These are phyloP conservation scores for Battus philenor DNA, from an alignment of 1,140 invertebrate species.

Conservation along the genomic window DNA sequence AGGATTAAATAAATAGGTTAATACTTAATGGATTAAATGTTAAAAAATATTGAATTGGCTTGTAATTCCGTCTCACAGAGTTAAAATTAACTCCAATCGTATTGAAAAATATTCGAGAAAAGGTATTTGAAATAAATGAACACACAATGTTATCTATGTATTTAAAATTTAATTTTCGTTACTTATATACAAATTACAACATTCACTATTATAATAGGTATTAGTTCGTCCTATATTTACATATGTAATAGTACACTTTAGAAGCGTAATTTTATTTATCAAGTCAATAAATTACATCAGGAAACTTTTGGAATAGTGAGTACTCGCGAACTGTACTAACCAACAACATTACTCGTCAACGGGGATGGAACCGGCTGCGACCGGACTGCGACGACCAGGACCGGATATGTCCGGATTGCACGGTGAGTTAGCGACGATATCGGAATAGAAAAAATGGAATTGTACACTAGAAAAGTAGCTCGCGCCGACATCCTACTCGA, in stretches of 20 bases:
- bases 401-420: slow-evolving; percentile 11
- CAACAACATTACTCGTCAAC: slow-evolving; percentile 31
- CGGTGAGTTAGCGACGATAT: slow-evolving; percentile 14
- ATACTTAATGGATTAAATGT: no score
- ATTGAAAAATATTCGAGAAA: no score
- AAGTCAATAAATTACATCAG: slow-evolving; percentile 67
- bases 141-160: slow-evolving; percentile 70
- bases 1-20: no score
- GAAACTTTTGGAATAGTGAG: slow-evolving; percentile 64
- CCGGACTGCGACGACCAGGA: slow-evolving; percentile 11
- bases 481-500: slow-evolving; percentile 17
- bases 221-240: slow-evolving; percentile 72
- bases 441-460: slow-evolving; percentile 65
- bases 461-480: slow-evolving; percentile 61
- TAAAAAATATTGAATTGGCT: no score
- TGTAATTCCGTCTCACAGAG: no score
- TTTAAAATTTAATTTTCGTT: slow-evolving; percentile 76
- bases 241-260: slow-evolving; percentile 73
- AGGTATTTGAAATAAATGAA: slow-evolving; percentile 37
- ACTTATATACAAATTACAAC: slow-evolving; percentile 76
- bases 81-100: no score
- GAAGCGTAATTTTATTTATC: slow-evolving; percentile 70
- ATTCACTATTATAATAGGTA: slow-evolving; percentile 74
- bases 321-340: slow-evolving; percentile 45
- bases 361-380: slow-evolving; percentile 33